phyloP scores from a whole-genome alignment of 1,140 invertebrate species.

The Scaptomyza graminum region DNA sequence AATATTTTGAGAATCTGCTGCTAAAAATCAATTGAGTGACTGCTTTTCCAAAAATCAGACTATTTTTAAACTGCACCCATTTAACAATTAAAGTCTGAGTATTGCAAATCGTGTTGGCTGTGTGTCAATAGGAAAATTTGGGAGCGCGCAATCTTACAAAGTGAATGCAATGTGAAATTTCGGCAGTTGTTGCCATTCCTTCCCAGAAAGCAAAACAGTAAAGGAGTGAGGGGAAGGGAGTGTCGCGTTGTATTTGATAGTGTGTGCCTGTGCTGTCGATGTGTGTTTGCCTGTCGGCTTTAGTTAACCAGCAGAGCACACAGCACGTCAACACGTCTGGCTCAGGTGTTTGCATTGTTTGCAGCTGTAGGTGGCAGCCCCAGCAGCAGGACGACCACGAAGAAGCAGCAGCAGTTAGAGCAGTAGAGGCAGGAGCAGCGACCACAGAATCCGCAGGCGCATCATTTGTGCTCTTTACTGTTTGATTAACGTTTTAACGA shows the following conservation, averaged over 20 bases:
- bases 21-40: conserved; percentile 76
- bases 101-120: conserved; percentile 15
- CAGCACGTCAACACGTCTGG: conserved; percentile 18
- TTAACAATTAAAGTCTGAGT: conserved; percentile 18
- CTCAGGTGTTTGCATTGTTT: conserved; percentile 56
- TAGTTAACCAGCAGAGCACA: conserved; percentile 59
- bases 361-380: conserved; percentile 26
- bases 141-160: conserved; percentile 39
- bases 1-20: too few species aligned
- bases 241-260: conserved; percentile 15
- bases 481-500: conserved; percentile 81
- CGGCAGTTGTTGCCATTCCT: conserved; percentile 21
- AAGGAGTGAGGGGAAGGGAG: too few species aligned
- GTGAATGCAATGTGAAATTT: conserved; percentile 50
- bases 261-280: conserved; percentile 8
- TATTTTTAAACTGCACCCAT: conserved; percentile 10
- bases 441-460: conserved; percentile 44
- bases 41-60: conserved; percentile 53
- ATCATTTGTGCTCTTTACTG: conserved; percentile 73
- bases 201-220: not conserved
- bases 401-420: not conserved
- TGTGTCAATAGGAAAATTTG: conserved; percentile 25
- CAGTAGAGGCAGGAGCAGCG: not conserved
- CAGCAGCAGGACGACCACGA: conserved; percentile 1
- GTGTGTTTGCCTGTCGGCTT: conserved; percentile 50